Base-by-base conservation (phyloP, 2,888 invertebrate genomes). In the Disparrhopalites patrizii region DNA sequence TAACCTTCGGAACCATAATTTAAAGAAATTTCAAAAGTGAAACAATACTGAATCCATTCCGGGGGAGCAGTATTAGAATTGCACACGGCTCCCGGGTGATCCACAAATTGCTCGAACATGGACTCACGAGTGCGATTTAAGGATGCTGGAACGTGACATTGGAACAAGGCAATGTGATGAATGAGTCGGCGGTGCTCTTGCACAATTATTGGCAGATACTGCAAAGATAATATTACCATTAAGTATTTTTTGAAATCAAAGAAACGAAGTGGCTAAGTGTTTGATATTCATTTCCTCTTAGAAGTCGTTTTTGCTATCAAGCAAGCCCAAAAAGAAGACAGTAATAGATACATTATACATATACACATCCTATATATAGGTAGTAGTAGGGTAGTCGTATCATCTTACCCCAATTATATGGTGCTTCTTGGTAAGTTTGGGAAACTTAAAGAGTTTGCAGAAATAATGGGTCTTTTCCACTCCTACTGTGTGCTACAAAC, bases 121-220 rank as follows among this genome's bases (percentile, higher is more conserved):
- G 15, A 61, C 56, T 69, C 64, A 60, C 60, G 31, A 1, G 65
- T 43, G 60, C 51, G 28, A 40, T 62, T 38, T n/a, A 68, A 33
- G 27, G 69, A 27, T 69, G 70, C 57, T 5, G 71, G 68, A 15
- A 67, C 61, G 25, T 67, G 62, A 77, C 93, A 94, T 77, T 91
- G 91, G 78, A 91, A 91, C 51, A 94, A 79, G 55, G 93, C 86
- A 85, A 93, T 89, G 77, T 93, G 93, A 79, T 93, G 93, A 0
- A 93, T 88, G 62, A 89, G 81, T 0, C 83, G 84, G 68, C 83
- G 82, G 67, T 81, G 81, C 51, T 81, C 81, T 54, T 80, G 78
- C 50, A 82, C 80, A 7, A 84, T 78, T 30, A 82, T 71, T 7
- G 83, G 83, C 28, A 80, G 23, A 23, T 47, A 47, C 47, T 47